Base-by-base conservation (phyloP, 2,797 vertebrate species). In the Hozukius guyotensis region DNA sequence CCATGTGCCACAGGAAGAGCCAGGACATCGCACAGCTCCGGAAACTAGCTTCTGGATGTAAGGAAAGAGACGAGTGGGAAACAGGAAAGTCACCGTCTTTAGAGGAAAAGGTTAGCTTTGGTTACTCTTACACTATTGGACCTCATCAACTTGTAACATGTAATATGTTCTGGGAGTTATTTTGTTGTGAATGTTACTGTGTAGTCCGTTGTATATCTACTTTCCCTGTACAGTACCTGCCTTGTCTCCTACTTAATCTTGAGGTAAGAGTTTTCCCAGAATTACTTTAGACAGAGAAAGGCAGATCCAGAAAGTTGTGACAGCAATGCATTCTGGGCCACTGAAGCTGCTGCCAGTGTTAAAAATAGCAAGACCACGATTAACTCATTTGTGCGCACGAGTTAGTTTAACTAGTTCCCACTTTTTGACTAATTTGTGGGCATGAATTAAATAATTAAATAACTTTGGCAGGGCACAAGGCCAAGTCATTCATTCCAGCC, bases 1-100 rank as follows among this genome's bases (percentile, higher is more conserved):
- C 22, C 82, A 97, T 89, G 25, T 97, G 96, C 90, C 95, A 96
- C 59, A 88, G 27, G 1, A 97, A 97, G 65, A 96, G 88, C 90
- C 73, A 77, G 6, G 97, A 96, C 36, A 94, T 16, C 10, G 82
- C 92, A 0, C 93, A 96, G 78, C 86, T 86, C 82, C 81, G 8
- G 88, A 97, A 96, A 5, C 74, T 90, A 36, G 34, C 20, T 22
- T 53, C 36, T 82, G 46, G 49, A 31, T 32, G 18, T 24, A 34
- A 11, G 24, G 22, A 61, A 57, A 63, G 2, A 20, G 46, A 14
- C 2, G 18, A 52, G 5, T 11, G 0, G 22, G 22, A n/a, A 25
- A 62, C 20, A 68, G 27, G 25, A 25, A 72, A 73, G 66, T 62
- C 64, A 60, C 55, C 72, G 53, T 62, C 12, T 59, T 64, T 75